Base-by-base conservation (phyloP, 2,888 invertebrate genomes). In the Bellardia pandia region DNA sequence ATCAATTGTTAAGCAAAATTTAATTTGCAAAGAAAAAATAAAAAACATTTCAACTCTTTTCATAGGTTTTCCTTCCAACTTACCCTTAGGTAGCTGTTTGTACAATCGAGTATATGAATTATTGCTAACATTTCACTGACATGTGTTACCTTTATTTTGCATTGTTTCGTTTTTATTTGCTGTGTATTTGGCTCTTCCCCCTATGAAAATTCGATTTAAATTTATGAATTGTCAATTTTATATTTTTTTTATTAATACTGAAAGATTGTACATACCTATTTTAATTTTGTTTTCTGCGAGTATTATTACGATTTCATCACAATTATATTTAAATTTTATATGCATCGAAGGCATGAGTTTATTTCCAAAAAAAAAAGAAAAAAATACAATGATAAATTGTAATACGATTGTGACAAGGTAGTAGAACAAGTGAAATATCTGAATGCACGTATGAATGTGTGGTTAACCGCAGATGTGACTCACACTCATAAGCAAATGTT, bases 221-320 rank as follows among this genome's bases (percentile, higher is more conserved):
- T 83, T 86, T 86, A 86, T 86, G 86, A 86, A 83, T 86, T 86
- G 69, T 64, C 83, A 86, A 86, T 83, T 80, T 72, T 56, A 78
- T 69, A 78, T 53, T 75, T 85, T 79, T 62, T 56, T 76, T 62
- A 53, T 62, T 69, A 51, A 62, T 64, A 74, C 30, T 11, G 30
- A 69, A 82, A 16, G 33, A 45, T 23, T 82, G 68, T 51, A 23
- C 23, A 23, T 23, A 23, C 23, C 23, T 23, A n/a, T 56, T 48
- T 60, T 66, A 68, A 23, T 78, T 53, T 68, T 62, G 45, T 82
- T 82, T 82, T 76, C 64, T 42, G 58, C 11, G n/a, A 40, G 58
- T 68, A 74, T 42, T 42, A 56, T 62, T 42, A 69, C 76, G 40
- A 74, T 78, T 82, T 72, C 77, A 82, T 66, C 66, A 42, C 60